phyloP scores from a whole-genome alignment of 1,140 invertebrate species.

The Penaeus indicus region DNA sequence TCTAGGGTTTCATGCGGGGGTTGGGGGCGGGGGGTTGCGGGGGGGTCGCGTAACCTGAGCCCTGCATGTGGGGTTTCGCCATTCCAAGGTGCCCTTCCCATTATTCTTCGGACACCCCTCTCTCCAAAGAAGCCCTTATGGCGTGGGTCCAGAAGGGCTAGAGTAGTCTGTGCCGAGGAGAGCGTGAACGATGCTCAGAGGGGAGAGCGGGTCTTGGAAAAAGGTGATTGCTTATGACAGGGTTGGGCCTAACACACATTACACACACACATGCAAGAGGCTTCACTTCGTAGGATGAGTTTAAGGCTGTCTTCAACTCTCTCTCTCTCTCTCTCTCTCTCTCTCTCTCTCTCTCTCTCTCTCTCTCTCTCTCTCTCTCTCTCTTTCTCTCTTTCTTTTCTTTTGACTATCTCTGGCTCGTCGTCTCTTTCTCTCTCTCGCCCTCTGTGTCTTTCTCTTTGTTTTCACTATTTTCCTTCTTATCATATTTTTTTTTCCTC shows the following conservation, averaged over 20 bases:
- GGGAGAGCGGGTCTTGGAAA: slow-evolving; percentile 41
- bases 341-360: too few relatives aligned
- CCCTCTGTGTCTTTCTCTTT: too few relatives aligned
- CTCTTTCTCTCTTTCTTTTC: too few relatives aligned
- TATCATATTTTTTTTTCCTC: too few relatives aligned
- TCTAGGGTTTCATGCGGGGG: slow-evolving; percentile 55
- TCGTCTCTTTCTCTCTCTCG: too few relatives aligned
- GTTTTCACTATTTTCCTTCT: too few relatives aligned
- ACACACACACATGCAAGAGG: slow-evolving; percentile 58
- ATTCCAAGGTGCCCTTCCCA: slow-evolving; percentile 36
- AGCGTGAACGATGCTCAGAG: slow-evolving; percentile 15
- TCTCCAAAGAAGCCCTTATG: background rate
- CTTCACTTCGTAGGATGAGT: slow-evolving; percentile 54
- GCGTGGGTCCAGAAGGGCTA: slow-evolving; percentile 13
- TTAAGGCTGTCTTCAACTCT: slow-evolving; percentile 37
- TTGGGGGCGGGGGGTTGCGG: slow-evolving; percentile 18
- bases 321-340: background rate
- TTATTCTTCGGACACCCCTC: slow-evolving; percentile 37
- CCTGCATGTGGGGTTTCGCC: slow-evolving; percentile 57
- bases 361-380: background rate
- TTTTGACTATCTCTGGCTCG: too few relatives aligned
- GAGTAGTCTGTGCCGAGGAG: background rate
- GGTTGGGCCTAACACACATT: slow-evolving; percentile 61
- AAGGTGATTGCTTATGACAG: slow-evolving; percentile 61
- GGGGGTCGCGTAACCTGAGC: slow-evolving; percentile 51